phyloP scores from a whole-genome alignment of 2,888 invertebrate genomes.

The Athripsodes cinereus region DNA sequence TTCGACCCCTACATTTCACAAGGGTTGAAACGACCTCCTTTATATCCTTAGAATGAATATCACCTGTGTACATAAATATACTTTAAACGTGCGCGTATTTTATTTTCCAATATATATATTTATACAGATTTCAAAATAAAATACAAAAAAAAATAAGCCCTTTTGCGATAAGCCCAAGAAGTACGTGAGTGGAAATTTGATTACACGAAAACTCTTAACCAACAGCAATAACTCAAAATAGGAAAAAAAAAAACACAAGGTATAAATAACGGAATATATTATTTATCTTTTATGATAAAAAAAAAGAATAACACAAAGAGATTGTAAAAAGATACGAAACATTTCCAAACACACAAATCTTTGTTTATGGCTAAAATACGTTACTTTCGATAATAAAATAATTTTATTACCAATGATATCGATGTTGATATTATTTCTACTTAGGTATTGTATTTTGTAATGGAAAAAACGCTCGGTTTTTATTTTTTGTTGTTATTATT shows the following conservation, averaged over 20 bases:
- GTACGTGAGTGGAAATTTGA: constrained; percentile 24
- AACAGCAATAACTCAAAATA: too few species aligned
- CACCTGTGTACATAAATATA: constrained; percentile 23
- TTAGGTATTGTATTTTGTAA: background rate
- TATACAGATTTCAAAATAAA: too few species aligned
- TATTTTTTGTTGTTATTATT: too few species aligned
- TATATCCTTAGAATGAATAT: constrained; percentile 26
- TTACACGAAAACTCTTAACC: constrained; percentile 3
- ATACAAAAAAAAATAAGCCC: constrained; percentile 22
- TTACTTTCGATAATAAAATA: background rate
- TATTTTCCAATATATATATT: too few species aligned
- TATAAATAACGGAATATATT: too few species aligned
- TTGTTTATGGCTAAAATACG: too few species aligned
- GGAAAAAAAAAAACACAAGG: too few species aligned
- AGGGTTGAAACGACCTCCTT: constrained; percentile 26
- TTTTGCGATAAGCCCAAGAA: constrained; percentile 20
- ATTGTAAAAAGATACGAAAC: background rate
- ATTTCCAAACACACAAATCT: background rate
- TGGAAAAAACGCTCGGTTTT: background rate
- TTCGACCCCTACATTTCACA: constrained; percentile 22
- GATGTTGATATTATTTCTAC: background rate
- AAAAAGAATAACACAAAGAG: too few species aligned
- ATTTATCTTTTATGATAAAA: too few species aligned
- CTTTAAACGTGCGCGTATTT: too few species aligned
- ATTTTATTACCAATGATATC: too few species aligned